Base-by-base conservation (phyloP, 1,140 invertebrate genomes). In the Nebria ingens region DNA sequence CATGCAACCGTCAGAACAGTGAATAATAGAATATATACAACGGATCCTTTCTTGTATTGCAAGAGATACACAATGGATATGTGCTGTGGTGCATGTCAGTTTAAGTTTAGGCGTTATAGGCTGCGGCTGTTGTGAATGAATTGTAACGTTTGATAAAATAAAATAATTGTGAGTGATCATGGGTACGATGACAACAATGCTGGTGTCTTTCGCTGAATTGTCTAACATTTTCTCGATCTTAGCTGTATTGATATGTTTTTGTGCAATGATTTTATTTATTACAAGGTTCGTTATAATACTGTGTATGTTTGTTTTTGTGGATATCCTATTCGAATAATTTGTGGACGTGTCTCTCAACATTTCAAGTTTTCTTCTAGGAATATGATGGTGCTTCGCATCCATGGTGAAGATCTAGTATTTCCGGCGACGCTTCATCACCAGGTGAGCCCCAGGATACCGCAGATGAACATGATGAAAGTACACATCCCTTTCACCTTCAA, bases 401-500 rank as follows among this genome's bases (percentile, higher is more conserved):
- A 85, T 56, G 84, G 83, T 19, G 84, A 86, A 61, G 83, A 85
- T 40, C 62, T 83, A 13, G 79, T 82, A 68, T 81, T 82, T 63
- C 78, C 78, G 23, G 72, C 72, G 29, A 57, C 59, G 17, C 40
- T 11, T 9, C 40, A 45, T 45, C 77, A 71, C 65, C 81, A 77
- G 65, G 64, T 75, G 56, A 67, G 74, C 61, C 79, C 80, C 54
- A 70, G 80, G 38, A 81, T 85, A 59, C 84, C 84, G 9, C 81
- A 85, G 61, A 83, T 87, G 72, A 81, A 86, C 62, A 87, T 87
- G 84, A 85, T 86, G 78, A 81, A 85, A 68, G 84, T 87, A 23
- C 83, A 86, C 68, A 86, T 87, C 68, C 84, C 84, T 19, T 87
- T 86, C 70, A 87, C 84, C 19, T 87, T 87, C 68, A 86, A 85